Evolutionary conservation across 2,888 invertebrate genomes (phyloP).

Genomic region (Automeris io): DNA sequence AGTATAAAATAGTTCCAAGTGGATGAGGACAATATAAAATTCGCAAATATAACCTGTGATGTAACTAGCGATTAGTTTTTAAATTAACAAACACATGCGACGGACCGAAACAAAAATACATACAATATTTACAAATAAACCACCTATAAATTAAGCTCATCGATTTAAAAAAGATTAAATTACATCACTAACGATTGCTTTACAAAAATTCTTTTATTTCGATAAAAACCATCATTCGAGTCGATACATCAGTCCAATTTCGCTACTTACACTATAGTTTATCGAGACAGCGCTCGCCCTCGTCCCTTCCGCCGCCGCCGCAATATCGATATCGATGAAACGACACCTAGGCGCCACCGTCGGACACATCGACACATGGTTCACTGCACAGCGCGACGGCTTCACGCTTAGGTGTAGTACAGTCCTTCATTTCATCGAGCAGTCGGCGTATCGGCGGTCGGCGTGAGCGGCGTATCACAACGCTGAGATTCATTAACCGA

Average conservation of each 20-base stretch:
- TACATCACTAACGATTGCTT: slow-evolving; percentile 54
- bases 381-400: neutral
- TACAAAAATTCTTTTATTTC: slow-evolving; percentile 24
- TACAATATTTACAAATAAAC: slow-evolving; percentile 72
- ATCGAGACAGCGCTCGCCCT: slow-evolving; percentile 2
- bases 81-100: slow-evolving; percentile 32
- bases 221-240: slow-evolving; percentile 20
- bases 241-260: slow-evolving; percentile 36
- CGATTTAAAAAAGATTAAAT: slow-evolving; percentile 54
- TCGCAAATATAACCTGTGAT: slow-evolving; percentile 19
- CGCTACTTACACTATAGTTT: slow-evolving; percentile 32
- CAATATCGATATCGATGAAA: neutral
- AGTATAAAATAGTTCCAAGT: neutral
- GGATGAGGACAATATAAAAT: slow-evolving; percentile 5
- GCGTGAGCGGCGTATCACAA: neutral
- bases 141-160: slow-evolving; percentile 66
- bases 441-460: no score
- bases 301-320: neutral
- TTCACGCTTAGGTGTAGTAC: no score
- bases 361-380: neutral
- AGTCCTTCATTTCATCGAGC: no score
- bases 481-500: slow-evolving; percentile 12
- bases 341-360: neutral
- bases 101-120: slow-evolving; percentile 53
- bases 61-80: slow-evolving; percentile 28